Evolutionary conservation across 2,797 vertebrate species (phyloP), one percentile per base, ranked within the genome.

Genomic region (Anas acuta): DNA sequence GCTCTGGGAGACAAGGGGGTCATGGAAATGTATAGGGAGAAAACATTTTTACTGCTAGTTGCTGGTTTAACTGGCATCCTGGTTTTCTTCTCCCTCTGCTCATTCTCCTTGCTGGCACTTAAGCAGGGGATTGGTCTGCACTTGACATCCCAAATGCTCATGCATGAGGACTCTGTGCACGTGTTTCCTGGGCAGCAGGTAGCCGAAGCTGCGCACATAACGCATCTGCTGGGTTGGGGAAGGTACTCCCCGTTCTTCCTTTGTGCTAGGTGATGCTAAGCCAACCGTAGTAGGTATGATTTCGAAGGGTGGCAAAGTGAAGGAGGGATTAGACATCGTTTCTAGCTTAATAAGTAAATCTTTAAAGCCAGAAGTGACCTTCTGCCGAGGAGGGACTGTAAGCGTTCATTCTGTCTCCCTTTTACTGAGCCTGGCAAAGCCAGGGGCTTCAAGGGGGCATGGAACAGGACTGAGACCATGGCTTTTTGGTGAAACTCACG

Each of bases 121-220:
- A 3, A 43, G 41, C 41, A 43, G 41, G 41, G 41, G 4, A 43
- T 43, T 43, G 41, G 41, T 43, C 41, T 43, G 41, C 41, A 43
- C 69, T 81, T 85, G 73, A 39, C 53, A n/a, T 66, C n/a, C 25
- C 57, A 5, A 54, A 82, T 91, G 57, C 77, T 92, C 74, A 82
- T 39, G 54, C 28, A 1, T 2, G 47, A 76, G 28, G 57, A 23
- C 60, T 91, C 43, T 86, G 47, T 72, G 17, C 1, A 8, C 26
- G 58, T 66, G 33, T 84, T 92, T 92, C 80, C 62, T 56, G 84
- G 53, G 84, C 8, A 4, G 64, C 88, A 82, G 90, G 57, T 93
- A n/a, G 33, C 82, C 51, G 53, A 74, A 69, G 45, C 61, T 90
- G 77, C 84, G 92, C 86, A 86, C 54, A 8, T 88, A 61, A 67